phyloP scores from a whole-genome alignment of 2,888 invertebrate genomes.

The Platynereis dumerilii region DNA sequence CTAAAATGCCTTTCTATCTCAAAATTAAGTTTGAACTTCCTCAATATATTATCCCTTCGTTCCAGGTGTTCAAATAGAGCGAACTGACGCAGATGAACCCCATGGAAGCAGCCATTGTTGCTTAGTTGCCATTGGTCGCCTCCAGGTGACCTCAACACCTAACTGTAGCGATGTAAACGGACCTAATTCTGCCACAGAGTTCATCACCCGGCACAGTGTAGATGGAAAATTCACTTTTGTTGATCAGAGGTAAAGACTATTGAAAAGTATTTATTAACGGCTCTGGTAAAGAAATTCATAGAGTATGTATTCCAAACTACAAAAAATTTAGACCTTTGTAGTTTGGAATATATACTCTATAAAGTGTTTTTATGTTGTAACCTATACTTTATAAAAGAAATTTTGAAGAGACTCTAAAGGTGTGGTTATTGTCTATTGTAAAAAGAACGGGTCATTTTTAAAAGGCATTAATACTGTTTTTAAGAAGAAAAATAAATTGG shows the following conservation, averaged over 20 bases:
- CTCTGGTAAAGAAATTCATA: not conserved
- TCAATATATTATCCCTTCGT: no score
- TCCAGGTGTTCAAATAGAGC: slow-evolving; percentile 86
- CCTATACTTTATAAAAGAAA: no score
- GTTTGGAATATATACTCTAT: not conserved
- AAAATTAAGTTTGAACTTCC: no score
- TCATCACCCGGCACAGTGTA: slow-evolving; percentile 93
- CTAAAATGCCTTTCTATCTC: no score
- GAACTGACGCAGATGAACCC: slow-evolving; percentile 66
- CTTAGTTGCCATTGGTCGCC: slow-evolving; percentile 95
- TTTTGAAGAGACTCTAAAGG: not conserved
- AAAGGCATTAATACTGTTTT: no score
- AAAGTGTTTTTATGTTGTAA: no score
- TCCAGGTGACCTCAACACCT: slow-evolving; percentile 96
- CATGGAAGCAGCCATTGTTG: slow-evolving; percentile 86
- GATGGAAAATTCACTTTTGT: slow-evolving; percentile 99
- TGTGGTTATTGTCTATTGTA: not conserved
- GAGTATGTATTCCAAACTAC: no score
- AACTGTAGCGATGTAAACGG: slow-evolving; percentile 88
- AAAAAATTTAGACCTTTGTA: no score
- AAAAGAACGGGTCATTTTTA: no score
- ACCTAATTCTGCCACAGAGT: slow-evolving; percentile 77
- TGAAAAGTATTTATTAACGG: no score
- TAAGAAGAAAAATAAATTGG: no score
- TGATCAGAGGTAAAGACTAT: slow-evolving; percentile 76